phyloP scores from a whole-genome alignment of 2,797 vertebrate species.

The Dicrostonyx torquatus region DNA sequence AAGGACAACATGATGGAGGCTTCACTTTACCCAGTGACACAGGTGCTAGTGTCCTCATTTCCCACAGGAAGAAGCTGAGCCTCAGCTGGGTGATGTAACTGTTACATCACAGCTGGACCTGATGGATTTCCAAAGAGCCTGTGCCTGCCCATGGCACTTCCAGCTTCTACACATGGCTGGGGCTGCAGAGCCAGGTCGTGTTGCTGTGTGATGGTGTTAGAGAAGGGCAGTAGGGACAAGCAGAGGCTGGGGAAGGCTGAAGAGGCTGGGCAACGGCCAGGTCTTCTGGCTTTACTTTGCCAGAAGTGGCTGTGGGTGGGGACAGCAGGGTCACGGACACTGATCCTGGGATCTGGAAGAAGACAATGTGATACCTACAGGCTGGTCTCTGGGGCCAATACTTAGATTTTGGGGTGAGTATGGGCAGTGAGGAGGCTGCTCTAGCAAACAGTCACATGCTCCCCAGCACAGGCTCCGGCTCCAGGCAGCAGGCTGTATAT shows the following conservation, averaged over 20 bases:
- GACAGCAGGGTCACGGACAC: background rate
- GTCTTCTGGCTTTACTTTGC: background rate
- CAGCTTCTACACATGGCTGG: background rate
- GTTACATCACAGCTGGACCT: background rate
- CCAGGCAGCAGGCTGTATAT: no score
- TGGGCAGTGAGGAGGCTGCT: background rate
- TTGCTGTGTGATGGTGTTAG: background rate
- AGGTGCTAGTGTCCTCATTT: background rate
- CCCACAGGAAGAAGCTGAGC: background rate
- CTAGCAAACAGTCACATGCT: background rate
- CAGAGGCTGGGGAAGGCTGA: background rate
- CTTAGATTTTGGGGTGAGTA: background rate
- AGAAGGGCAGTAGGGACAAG: background rate
- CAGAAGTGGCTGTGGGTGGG: background rate
- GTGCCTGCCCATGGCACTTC: fast-evolving
- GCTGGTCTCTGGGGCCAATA: background rate
- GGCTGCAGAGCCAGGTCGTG: fast-evolving
- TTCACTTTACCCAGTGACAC: no score
- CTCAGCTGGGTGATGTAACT: background rate
- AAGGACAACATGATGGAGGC: background rate
- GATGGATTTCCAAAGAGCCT: background rate
- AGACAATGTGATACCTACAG: background rate
- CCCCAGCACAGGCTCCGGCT: background rate
- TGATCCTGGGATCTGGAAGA: background rate
- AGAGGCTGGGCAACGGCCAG: background rate